A percentile compares a stretch with the other conserved stretches of the same genome.
phyloP scores from a whole-genome alignment of 2,113 vertebrate genomes.

The Atractosteus spatula region DNA sequence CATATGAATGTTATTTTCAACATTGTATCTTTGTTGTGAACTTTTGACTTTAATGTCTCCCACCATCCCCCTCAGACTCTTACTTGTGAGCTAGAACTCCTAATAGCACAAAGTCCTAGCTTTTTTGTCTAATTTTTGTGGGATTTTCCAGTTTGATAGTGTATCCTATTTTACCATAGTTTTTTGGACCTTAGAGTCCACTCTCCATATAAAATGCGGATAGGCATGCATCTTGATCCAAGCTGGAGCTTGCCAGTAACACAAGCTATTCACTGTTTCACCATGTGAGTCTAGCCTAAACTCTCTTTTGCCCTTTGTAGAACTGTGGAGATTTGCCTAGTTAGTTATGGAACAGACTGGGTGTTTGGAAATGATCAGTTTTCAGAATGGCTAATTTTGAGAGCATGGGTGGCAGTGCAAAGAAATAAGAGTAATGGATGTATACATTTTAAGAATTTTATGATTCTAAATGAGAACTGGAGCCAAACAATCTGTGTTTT shows the following conservation, averaged over 20 bases:
- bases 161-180: too few relatives aligned
- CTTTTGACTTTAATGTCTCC: too few relatives aligned
- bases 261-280: background rate
- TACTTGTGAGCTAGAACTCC: too few relatives aligned
- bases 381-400: conserved; percentile 59
- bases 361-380: conserved; percentile 54
- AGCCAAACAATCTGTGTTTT: too few relatives aligned
- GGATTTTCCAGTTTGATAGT: background rate
- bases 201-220: background rate
- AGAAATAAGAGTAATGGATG: background rate
- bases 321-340: background rate
- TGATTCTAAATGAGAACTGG: too few relatives aligned
- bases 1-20: too few relatives aligned
- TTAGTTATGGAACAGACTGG: conserved; percentile 27
- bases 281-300: background rate
- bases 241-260: background rate
- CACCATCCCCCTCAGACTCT: too few relatives aligned
- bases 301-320: background rate
- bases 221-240: background rate
- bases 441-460: background rate
- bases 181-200: too few relatives aligned
- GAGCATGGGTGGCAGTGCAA: conserved; percentile 44
- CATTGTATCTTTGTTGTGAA: too few relatives aligned
- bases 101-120: background rate
- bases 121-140: background rate